Evolutionary conservation across 2,113 vertebrate genomes (phyloP), one percentile per base, ranked within the genome.

Genomic region (Hemiscyllium ocellatum): DNA sequence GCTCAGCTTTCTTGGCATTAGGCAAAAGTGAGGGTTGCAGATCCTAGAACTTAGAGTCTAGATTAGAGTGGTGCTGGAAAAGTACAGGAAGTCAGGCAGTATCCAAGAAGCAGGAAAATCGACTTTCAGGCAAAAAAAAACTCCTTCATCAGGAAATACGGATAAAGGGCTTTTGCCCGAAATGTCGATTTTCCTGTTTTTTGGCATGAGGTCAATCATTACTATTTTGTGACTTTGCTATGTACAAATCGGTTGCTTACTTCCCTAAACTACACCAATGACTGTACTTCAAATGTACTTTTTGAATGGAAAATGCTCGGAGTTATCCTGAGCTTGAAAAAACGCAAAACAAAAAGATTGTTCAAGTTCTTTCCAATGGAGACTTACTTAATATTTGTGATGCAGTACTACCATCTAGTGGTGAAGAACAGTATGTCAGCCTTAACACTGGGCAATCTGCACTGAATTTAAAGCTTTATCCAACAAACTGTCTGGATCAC

Each of bases 351-450:
- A 61, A 52, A 90, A 65, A 93, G 4, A 20, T 93, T 8, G 65
- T 93, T 93, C 89, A 37, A 65, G 37, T 93, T 20, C 20, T 68
- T n/a, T 20, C 89, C 66, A 37, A 42, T 93, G 42, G 13, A 50
- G 12, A 17, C 10, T 33, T 47, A 5, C 15, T 47, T 50, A 72
- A 72, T 95, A 76, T 95, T 95, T 76, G 22, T 95, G 68, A 95
- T 29, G 69, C 94, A 95, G 26, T 47, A 72, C 69, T 52, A 72
- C 94, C 94, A 95, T 72, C 94, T 95, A 95, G 94, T 95, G 94
- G 69, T 95, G 15, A 17, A 95, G 19, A 72, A 95, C 24, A 72
- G 76, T 72, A 95, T 72, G 33, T 95, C 93, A 72, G 33, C 89
- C 65, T 17, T 15, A 65, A 65, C 56, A n/a, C 17, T 65, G 52